phyloP scores from a whole-genome alignment of 2,113 vertebrate genomes.

The Oncorhynchus masou region DNA sequence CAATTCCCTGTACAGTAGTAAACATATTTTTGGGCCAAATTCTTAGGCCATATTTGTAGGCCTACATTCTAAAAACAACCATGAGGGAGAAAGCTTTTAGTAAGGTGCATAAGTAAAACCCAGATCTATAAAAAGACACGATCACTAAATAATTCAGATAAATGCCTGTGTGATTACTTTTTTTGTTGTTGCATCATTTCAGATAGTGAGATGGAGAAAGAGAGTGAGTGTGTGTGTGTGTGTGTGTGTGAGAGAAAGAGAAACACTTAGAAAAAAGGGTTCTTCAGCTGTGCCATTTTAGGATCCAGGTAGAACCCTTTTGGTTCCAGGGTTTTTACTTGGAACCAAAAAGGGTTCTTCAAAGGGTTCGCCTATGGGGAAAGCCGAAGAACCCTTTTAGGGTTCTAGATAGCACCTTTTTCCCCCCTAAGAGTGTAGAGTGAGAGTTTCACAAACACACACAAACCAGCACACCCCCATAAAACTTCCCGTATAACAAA shows the following conservation, averaged over 20 bases:
- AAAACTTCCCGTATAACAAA: not conserved
- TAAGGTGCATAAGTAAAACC: constrained; percentile 59
- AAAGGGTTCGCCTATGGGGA: too few species aligned
- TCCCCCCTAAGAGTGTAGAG: too few species aligned
- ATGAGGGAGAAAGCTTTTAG: constrained; percentile 63
- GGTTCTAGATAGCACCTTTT: too few species aligned
- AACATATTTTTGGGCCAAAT: not conserved
- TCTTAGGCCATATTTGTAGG: constrained; percentile 42
- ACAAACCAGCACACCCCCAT: not conserved
- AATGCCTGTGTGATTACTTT: constrained; percentile 62
- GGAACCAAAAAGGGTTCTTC: too few species aligned
- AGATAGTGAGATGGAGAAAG: constrained; percentile 4
- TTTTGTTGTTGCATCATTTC: constrained; percentile 29
- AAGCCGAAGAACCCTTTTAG: too few species aligned
- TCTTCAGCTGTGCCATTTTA: too few species aligned
- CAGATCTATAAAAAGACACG: constrained; percentile 58
- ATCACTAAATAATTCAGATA: constrained; percentile 63
- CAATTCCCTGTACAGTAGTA: constrained; percentile 39
- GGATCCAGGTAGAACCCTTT: too few species aligned
- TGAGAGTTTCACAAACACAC: not conserved
- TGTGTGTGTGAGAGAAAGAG: not conserved
- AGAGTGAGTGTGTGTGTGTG: not conserved
- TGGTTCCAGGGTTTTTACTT: too few species aligned
- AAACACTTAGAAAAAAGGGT: too few species aligned
- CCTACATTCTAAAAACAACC: constrained; percentile 46